phyloP scores from a whole-genome alignment of 2,797 vertebrate genomes.

The Muraenolepis orangiensis region DNA sequence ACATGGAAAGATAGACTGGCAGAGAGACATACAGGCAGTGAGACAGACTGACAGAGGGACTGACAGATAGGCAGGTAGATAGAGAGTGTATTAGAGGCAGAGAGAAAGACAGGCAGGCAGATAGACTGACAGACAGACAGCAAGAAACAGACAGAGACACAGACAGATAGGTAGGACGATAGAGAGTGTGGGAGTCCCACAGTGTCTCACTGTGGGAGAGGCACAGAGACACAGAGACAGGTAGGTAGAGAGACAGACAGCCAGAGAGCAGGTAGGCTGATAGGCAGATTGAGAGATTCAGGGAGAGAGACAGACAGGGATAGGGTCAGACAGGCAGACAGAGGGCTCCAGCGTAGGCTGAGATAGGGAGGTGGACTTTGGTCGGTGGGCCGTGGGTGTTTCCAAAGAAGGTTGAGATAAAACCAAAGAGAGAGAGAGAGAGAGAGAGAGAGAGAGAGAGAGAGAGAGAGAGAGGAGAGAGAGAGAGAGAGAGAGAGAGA shows the following conservation, averaged over 20 bases:
- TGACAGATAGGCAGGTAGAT: too few species aligned
- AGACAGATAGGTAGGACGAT: background rate
- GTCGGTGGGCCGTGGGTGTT: slow-evolving; percentile 67
- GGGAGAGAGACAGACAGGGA: background rate
- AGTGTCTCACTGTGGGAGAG: too few species aligned
- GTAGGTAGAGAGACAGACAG: background rate
- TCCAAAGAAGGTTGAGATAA: slow-evolving; percentile 74
- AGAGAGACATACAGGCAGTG: too few species aligned
- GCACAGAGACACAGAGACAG: background rate
- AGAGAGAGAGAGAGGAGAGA: slow-evolving; percentile 40
- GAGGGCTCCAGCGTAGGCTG: slow-evolving; percentile 25
- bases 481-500: slow-evolving; percentile 25
- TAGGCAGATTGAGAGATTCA: background rate
- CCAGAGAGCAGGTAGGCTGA: background rate
- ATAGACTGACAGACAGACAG: background rate
- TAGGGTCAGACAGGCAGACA: slow-evolving; percentile 1
- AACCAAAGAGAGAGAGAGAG: slow-evolving; percentile 55
- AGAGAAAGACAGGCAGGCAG: background rate
- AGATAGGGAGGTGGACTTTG: slow-evolving; percentile 79
- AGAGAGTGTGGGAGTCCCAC: background rate
- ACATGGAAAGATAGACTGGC: too few species aligned
- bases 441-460: slow-evolving; percentile 42
- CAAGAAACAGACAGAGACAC: background rate
- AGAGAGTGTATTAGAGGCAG: background rate
- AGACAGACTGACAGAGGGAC: too few species aligned